phyloP scores from a whole-genome alignment of 2,113 vertebrate species.

The Perca flavescens region DNA sequence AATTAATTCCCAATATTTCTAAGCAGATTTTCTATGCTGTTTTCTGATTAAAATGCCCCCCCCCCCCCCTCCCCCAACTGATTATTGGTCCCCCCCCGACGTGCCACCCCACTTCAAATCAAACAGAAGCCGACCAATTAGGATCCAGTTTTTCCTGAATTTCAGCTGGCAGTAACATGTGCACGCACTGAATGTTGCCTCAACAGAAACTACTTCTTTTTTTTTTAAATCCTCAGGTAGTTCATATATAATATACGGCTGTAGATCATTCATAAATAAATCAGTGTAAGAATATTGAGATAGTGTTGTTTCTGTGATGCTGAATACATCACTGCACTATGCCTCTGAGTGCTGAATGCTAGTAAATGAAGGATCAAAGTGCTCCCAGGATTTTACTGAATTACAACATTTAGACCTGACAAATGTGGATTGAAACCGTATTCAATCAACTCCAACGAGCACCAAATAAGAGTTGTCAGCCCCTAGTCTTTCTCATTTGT shows the following conservation, averaged over 20 bases:
- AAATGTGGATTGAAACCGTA: conserved; percentile 15
- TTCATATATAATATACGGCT: background rate
- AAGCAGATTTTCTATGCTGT: too few relatives aligned
- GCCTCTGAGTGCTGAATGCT: background rate
- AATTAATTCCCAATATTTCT: too few relatives aligned
- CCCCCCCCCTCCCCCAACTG: too few relatives aligned
- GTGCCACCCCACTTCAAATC: background rate
- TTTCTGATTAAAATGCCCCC: too few relatives aligned
- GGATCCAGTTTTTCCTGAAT: too few relatives aligned
- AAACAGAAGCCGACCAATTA: background rate
- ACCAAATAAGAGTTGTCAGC: background rate
- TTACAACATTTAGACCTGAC: conserved; percentile 32
- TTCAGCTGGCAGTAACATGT: background rate
- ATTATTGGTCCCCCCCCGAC: too few relatives aligned
- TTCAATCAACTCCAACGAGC: conserved; percentile 26
- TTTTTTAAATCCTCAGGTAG: background rate
- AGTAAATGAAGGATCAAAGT: background rate
- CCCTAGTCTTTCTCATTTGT: conserved; percentile 15
- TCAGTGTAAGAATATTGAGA: background rate
- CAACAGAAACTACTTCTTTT: background rate
- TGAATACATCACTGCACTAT: background rate
- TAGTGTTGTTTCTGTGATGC: background rate
- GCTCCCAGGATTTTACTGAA: conserved; percentile 6
- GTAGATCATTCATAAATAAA: background rate
- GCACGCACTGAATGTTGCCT: background rate